phyloP scores from a whole-genome alignment of 2,888 invertebrate genomes.

The Leucophenga maculata region DNA sequence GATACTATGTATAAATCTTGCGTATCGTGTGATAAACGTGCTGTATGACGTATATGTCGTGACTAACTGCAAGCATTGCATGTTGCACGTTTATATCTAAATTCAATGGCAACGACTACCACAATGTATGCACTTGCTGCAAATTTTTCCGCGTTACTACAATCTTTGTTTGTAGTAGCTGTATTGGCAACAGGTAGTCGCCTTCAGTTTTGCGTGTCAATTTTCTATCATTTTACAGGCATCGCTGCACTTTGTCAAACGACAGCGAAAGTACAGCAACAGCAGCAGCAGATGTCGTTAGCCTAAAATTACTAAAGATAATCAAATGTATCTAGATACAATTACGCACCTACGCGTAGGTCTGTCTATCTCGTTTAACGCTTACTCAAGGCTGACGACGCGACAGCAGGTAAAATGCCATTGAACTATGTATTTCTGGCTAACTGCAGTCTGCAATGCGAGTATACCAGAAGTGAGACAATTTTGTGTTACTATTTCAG shows the following conservation, averaged over 20 bases:
- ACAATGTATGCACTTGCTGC: conserved; percentile 9
- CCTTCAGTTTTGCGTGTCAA: conserved; percentile 16
- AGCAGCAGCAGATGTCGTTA: conserved; percentile 54
- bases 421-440: no score
- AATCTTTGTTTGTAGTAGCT: conserved; percentile 3
- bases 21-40: conserved; percentile 9
- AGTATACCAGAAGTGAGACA: background rate
- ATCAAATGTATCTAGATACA: no score
- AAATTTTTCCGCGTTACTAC: conserved; percentile 45
- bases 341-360: no score
- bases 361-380: no score
- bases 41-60: conserved; percentile 41
- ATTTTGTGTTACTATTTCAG: background rate
- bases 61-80: conserved; percentile 52
- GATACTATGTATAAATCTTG: background rate
- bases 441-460: conserved; percentile 46
- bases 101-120: conserved; percentile 39
- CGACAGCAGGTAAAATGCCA: no score
- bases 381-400: no score
- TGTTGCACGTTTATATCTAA: conserved; percentile 55
- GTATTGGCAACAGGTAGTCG: conserved; percentile 10
- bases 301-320: conserved; percentile 52
- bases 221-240: conserved; percentile 46
- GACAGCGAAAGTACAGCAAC: conserved; percentile 29
- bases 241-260: conserved; percentile 49